Evolutionary conservation across 2,888 invertebrate species (phyloP), one percentile per base, ranked within the genome.

Genomic region (Electrophaes corylata): DNA sequence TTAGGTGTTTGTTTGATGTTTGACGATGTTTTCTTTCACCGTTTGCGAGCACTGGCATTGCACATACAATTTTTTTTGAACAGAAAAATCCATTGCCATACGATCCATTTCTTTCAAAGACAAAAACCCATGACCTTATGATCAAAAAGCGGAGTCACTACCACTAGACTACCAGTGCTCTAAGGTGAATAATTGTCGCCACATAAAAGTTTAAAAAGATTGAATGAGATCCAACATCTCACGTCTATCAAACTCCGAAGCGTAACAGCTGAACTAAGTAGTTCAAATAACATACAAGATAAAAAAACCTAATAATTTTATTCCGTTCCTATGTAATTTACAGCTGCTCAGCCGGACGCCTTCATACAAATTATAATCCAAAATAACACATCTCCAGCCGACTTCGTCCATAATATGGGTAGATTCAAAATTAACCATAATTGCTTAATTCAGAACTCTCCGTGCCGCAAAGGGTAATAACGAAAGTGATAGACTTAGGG

Each of bases 401-500:
- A 81, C 84, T 79, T 72, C 75, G 79, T 75, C 84, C 77, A 83
- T 86, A 85, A 83, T 85, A 84, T 77, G 81, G 84, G 86, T 83
- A 84, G 88, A 84, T 82, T 88, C 85, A 80, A 90, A 91, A 91
- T 91, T 91, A 91, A 89, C 89, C 81, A 90, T 91, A 91, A 91
- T 91, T 91, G 89, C 91, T 91, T 91, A 91, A 91, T 91, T 90
- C 88, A 79, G 85, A 90, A 80, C 63, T 65, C 63, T 63, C 63
- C 62, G 58, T 60, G 64, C 65, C 62, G 62, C 69, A 71, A 75
- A 75, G 70, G 72, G 75, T 60, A 60, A 47, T 52, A 55, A 50
- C 61, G 78, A 84, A 65, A 76, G 80, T 77, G 88, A 88, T 51
- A 62, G 66, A 55, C 29, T 66, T 70, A 78, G 18, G 16, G 3